phyloP scores from a whole-genome alignment of 2,888 invertebrate genomes.

The Ceratothoa steindachneri region DNA sequence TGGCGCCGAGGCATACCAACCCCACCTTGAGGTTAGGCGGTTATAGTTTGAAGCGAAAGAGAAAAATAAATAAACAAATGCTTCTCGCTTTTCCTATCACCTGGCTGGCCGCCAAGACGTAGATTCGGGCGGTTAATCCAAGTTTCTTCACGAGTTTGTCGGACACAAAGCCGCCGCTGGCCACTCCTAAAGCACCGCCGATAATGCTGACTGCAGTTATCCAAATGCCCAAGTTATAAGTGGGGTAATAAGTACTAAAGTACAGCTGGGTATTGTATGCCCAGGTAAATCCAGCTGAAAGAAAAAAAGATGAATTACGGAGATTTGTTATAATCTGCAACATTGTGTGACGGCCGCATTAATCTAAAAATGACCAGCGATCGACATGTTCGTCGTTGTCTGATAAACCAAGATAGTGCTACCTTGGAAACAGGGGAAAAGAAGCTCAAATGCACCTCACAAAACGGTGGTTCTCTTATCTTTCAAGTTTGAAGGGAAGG shows the following conservation, averaged over 20 bases:
- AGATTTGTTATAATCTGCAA: slow-evolving; percentile 74
- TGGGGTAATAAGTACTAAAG: slow-evolving; percentile 81
- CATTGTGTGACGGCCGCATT: slow-evolving; percentile 79
- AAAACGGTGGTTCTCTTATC: no score
- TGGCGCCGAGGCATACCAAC: no score
- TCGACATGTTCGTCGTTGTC: no score
- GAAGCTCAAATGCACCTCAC: no score
- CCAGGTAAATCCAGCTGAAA: slow-evolving; percentile 77
- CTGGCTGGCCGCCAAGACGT: slow-evolving; percentile 70
- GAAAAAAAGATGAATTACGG: not conserved
- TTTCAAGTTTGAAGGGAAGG: no score
- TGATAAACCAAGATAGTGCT: no score
- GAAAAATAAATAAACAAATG: not conserved
- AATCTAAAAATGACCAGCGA: no score
- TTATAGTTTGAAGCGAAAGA: not conserved
- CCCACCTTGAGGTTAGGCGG: no score
- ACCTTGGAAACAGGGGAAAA: no score
- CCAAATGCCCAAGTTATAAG: slow-evolving; percentile 86
- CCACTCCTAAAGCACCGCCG: slow-evolving; percentile 61
- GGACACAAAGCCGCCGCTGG: slow-evolving; percentile 68
- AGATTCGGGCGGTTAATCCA: slow-evolving; percentile 52
- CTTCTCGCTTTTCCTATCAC: slow-evolving; percentile 50
- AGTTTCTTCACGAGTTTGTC: slow-evolving; percentile 63
- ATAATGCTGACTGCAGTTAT: slow-evolving; percentile 81
- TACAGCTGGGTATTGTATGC: slow-evolving; percentile 87